Conservation (phyloP, 2,113 vertebrate species). For the Cinclus mexicanus region DNA sequence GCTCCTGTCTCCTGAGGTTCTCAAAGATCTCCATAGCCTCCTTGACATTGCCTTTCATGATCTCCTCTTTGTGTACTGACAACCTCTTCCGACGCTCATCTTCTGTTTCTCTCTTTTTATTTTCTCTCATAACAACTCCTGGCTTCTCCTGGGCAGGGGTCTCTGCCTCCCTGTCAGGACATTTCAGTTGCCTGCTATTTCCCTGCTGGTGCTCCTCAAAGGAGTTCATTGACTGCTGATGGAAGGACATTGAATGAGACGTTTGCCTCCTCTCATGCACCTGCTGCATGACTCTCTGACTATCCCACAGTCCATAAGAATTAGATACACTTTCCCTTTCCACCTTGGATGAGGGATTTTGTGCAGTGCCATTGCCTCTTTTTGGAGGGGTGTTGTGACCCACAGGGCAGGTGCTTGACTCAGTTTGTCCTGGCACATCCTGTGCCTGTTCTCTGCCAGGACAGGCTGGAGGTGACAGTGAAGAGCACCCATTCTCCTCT, state of each 20-base stretch:
- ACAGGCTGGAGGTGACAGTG: slow-evolving; percentile 43
- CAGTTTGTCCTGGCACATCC: slow-evolving; percentile 47
- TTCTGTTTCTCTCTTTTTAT: slow-evolving; percentile 79
- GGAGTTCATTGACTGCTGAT: not conserved
- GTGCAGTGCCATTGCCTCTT: not conserved
- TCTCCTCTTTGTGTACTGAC: slow-evolving; percentile 89
- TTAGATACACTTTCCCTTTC: slow-evolving; percentile 27
- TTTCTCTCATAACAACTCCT: slow-evolving; percentile 78
- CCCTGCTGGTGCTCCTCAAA: not conserved
- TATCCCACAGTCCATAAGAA: not conserved
- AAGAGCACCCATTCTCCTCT: slow-evolving; percentile 27
- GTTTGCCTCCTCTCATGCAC: slow-evolving; percentile 19
- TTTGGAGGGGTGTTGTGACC: not conserved
- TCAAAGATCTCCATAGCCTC: slow-evolving; percentile 84
- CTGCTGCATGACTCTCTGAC: not conserved
- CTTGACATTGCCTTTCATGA: slow-evolving; percentile 84
- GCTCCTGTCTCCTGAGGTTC: slow-evolving; percentile 82
- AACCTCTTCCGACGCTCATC: slow-evolving; percentile 83
- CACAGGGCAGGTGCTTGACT: not conserved
- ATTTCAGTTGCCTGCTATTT: not conserved
- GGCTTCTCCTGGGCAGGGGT: slow-evolving; percentile 7
- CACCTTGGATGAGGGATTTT: slow-evolving; percentile 19
- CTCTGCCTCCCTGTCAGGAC: not conserved
- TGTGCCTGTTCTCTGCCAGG: slow-evolving; percentile 30
- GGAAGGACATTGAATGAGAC: slow-evolving; percentile 1